Conservation (phyloP, 30 jellyfish, hydroid and myxozoan species). For the Hydractinia symbiolongicarpus region DNA sequence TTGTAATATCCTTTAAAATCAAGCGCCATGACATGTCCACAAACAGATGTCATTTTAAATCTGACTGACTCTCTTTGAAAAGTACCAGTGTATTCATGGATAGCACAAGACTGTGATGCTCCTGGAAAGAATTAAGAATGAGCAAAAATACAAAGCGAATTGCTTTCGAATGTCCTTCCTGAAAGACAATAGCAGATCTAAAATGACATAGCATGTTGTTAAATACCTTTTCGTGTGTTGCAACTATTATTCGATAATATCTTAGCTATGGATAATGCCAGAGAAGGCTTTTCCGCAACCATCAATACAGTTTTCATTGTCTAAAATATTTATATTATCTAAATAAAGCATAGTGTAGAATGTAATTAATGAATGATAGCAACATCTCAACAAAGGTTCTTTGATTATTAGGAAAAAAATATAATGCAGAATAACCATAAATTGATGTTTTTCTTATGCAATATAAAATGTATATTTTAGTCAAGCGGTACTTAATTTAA, state of each 20-base stretch:
- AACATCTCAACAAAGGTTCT: no score
- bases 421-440: no score
- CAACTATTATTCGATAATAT: conserved; percentile 63
- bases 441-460: no score
- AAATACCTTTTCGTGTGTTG: conserved; percentile 52
- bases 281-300: conserved; percentile 98
- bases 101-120: conserved; percentile 73
- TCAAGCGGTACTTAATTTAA: no score
- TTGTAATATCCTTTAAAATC: conserved; percentile 68
- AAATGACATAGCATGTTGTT: neutral
- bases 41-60: conserved; percentile 92
- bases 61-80: conserved; percentile 70
- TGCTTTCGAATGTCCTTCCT: no score
- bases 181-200: neutral
- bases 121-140: conserved; percentile 32
- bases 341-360: neutral
- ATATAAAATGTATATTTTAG: no score
- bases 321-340: neutral
- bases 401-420: no score
- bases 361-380: no score
- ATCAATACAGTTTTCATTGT: conserved; percentile 71
- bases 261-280: conserved; percentile 85
- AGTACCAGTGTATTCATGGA: conserved; percentile 81
- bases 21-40: conserved; percentile 97
- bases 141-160: no score